These are phyloP conservation scores for Protobothrops mucrosquamatus DNA, from an alignment of 2,113 vertebrate species.

Conservation along the genomic window DNA sequence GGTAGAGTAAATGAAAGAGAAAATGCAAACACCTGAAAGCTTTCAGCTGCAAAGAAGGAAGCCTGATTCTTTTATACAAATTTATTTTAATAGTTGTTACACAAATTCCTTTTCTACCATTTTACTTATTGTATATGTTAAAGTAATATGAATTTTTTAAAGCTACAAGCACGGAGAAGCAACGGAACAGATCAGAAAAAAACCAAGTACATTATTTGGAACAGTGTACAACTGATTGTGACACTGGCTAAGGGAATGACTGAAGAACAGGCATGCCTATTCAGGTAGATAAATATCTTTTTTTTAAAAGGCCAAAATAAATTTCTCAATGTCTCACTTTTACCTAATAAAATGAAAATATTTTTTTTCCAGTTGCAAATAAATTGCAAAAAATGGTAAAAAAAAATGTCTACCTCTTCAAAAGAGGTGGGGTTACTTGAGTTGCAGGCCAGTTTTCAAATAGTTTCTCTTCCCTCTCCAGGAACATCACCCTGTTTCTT, in stretches of 20 bases:
- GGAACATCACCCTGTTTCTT: slow-evolving; percentile 39
- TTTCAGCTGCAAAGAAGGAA: slow-evolving; percentile 57
- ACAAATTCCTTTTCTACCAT: slow-evolving; percentile 48
- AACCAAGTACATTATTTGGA: slow-evolving; percentile 46
- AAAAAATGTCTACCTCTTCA: slow-evolving; percentile 39
- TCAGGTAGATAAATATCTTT: slow-evolving; percentile 34
- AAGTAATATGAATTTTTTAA: slow-evolving; percentile 47
- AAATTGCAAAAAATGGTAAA: slow-evolving; percentile 58
- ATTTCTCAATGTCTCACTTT: slow-evolving; percentile 47
- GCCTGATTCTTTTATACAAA: slow-evolving; percentile 72
- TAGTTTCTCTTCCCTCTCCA: slow-evolving; percentile 43
- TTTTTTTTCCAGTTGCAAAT: slow-evolving; percentile 25
- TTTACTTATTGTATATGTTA: slow-evolving; percentile 41
- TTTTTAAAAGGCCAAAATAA: slow-evolving; percentile 27
- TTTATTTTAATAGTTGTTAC: slow-evolving; percentile 67
- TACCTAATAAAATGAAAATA: slow-evolving; percentile 45
- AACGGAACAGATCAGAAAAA: slow-evolving; percentile 39
- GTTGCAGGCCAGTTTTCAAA: slow-evolving; percentile 39
- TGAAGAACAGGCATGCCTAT: slow-evolving; percentile 36
- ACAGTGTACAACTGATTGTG: slow-evolving; percentile 32
- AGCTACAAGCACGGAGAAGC: slow-evolving; percentile 57
- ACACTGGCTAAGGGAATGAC: slow-evolving; percentile 23
- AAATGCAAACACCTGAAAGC: slow-evolving; percentile 59
- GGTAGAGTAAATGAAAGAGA: slow-evolving; percentile 34
- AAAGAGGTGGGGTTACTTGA: slow-evolving; percentile 30